A percentile compares a stretch with the other conserved stretches of the same genome.
Conservation (phyloP, 2,797 vertebrate genomes). For the Thripadectes ignobilis region DNA sequence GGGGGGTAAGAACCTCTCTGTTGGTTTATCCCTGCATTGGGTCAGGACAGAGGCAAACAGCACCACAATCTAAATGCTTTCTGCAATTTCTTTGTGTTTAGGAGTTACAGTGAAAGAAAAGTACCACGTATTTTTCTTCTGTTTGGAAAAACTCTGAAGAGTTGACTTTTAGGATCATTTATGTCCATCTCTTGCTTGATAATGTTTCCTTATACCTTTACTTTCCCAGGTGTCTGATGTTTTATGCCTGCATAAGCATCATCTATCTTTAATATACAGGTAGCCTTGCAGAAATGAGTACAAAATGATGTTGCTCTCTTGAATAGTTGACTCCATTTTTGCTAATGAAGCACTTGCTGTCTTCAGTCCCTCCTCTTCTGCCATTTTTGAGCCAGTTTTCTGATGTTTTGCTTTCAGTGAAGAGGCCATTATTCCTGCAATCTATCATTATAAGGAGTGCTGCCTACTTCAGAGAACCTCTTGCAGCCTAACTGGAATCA, state of each 20-base stretch:
- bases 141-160: background rate
- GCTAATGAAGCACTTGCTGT: background rate
- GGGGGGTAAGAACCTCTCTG: background rate
- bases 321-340: background rate
- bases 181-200: background rate
- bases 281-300: background rate
- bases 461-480: slow-evolving; percentile 54
- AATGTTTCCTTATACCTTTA: background rate
- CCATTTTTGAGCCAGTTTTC: slow-evolving; percentile 39
- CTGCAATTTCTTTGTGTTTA: background rate
- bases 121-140: background rate
- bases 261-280: background rate
- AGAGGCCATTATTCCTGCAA: slow-evolving; percentile 35
- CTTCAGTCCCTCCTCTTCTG: background rate
- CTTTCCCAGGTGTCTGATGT: background rate
- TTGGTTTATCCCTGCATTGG: background rate
- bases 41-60: background rate
- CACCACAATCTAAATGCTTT: background rate
- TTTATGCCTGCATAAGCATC: background rate
- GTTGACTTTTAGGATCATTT: background rate
- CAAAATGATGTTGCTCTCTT: background rate
- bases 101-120: background rate
- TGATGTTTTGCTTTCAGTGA: slow-evolving; percentile 34
- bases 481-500: slow-evolving; percentile 47
- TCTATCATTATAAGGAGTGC: slow-evolving; percentile 54